phyloP scores from a whole-genome alignment of 1,140 invertebrate species.

The Ceratosolen fusciceps region DNA sequence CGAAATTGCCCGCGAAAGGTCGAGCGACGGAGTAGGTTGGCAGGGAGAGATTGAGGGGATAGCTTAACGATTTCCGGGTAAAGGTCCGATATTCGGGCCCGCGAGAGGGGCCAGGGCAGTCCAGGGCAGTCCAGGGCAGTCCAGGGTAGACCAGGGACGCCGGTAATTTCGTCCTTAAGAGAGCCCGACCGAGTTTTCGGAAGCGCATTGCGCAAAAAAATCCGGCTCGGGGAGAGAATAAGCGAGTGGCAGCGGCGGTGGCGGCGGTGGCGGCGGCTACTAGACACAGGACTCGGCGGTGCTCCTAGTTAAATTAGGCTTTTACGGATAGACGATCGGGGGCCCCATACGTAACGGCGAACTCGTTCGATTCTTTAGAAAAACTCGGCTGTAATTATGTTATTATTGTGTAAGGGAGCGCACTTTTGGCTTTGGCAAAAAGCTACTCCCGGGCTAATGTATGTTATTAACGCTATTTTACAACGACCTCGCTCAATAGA shows the following conservation, averaged over 20 bases:
- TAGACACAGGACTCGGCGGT: not conserved
- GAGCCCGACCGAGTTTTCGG: constrained; percentile 48
- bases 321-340: constrained; percentile 1
- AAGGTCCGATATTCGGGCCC: constrained; percentile 27
- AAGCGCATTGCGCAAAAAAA: constrained; percentile 51
- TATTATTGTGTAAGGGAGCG: not conserved
- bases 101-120: not conserved
- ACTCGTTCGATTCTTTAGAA: constrained; percentile 35
- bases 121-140: not conserved
- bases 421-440: not conserved
- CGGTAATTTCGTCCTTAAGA: constrained; percentile 46
- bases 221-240: constrained; percentile 15
- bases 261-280: not conserved
- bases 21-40: not conserved
- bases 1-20: not conserved
- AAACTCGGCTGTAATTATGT: constrained; percentile 14
- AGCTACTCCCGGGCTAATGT: not conserved
- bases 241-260: not conserved
- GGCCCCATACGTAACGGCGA: not conserved
- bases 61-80: constrained; percentile 62
- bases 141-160: not conserved
- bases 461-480: not conserved
- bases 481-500: not conserved
- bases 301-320: constrained; percentile 33
- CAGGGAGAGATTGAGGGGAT: constrained; percentile 17